A percentile compares a stretch with the other conserved stretches of the same genome.
phyloP scores from a whole-genome alignment of 1,140 invertebrate species.

The Rhizoglyphus robini region DNA sequence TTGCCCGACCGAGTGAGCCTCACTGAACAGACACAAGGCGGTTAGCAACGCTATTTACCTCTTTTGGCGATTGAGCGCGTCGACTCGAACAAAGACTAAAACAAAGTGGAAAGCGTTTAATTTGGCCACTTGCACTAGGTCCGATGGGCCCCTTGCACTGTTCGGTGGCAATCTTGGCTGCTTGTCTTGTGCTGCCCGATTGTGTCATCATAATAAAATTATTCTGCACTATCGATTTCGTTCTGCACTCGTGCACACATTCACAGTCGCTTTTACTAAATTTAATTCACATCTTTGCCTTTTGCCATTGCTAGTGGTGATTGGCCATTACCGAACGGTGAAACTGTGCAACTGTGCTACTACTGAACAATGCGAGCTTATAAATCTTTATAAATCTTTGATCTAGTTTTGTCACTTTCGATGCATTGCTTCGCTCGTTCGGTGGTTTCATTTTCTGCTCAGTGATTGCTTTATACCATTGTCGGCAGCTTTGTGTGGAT shows the following conservation, averaged over 20 bases:
- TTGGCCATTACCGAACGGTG: too few species aligned
- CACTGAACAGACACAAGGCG: too few species aligned
- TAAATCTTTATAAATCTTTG: neutral
- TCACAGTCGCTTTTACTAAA: too few species aligned
- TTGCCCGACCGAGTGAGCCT: too few species aligned
- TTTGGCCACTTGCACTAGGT: neutral
- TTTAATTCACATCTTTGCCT: neutral
- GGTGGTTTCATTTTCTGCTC: neutral
- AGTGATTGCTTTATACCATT: neutral
- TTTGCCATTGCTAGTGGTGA: neutral
- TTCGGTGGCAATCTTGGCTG: neutral
- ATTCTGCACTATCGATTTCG: constrained; percentile 19
- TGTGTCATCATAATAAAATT: constrained; percentile 14
- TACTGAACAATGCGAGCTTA: too few species aligned
- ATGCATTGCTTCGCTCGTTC: neutral
- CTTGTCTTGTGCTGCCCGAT: neutral
- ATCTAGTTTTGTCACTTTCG: constrained; percentile 3
- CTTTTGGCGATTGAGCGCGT: neutral
- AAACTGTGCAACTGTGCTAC: too few species aligned
- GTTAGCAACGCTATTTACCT: neutral
- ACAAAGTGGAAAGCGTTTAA: constrained; percentile 5
- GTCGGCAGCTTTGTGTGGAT: neutral
- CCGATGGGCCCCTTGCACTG: too few species aligned
- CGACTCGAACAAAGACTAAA: neutral
- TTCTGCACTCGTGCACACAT: constrained; percentile 11